Evolutionary conservation across 2,113 vertebrate genomes (phyloP).

Genomic region (Romanogobio albipinnatus): DNA sequence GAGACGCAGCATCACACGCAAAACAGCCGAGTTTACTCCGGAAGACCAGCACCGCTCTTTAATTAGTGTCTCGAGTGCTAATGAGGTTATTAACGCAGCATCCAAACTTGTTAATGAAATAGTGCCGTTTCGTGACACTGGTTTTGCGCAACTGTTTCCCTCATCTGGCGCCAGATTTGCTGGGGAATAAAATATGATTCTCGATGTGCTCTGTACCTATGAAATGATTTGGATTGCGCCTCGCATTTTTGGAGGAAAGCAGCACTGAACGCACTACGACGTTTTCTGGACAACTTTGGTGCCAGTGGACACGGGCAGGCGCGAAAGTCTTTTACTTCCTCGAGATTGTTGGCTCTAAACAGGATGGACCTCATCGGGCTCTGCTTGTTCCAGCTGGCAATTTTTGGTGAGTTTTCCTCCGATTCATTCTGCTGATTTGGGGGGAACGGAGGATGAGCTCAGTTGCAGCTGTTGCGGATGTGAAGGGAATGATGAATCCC

Average conservation of each 20-base stretch:
- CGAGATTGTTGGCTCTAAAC: constrained; percentile 45
- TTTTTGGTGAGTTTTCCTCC: constrained; percentile 55
- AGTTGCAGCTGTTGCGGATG: constrained; percentile 47
- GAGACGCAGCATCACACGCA: neutral
- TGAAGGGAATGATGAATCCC: constrained; percentile 6
- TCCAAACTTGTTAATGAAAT: constrained; percentile 5
- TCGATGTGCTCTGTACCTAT: constrained; percentile 24
- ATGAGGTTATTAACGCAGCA: neutral
- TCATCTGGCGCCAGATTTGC: constrained; percentile 35
- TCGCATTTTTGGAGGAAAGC: constrained; percentile 39
- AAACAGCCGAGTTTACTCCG: constrained; percentile 19
- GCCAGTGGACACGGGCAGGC: constrained; percentile 40
- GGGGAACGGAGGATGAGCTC: constrained; percentile 13
- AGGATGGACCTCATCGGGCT: constrained; percentile 58
- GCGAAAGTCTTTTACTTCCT: constrained; percentile 52
- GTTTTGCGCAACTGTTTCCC: constrained; percentile 43
- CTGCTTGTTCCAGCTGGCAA: constrained; percentile 55
- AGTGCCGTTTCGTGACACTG: neutral
- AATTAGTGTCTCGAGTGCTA: constrained; percentile 14
- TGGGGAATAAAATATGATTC: constrained; percentile 47
- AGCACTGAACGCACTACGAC: constrained; percentile 45
- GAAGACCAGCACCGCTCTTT: neutral
- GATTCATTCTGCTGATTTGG: constrained; percentile 40
- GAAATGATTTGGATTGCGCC: constrained; percentile 50
- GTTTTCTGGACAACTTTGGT: constrained; percentile 55